Conservation (phyloP, 2,888 invertebrate genomes). For the Hesperia comma region DNA sequence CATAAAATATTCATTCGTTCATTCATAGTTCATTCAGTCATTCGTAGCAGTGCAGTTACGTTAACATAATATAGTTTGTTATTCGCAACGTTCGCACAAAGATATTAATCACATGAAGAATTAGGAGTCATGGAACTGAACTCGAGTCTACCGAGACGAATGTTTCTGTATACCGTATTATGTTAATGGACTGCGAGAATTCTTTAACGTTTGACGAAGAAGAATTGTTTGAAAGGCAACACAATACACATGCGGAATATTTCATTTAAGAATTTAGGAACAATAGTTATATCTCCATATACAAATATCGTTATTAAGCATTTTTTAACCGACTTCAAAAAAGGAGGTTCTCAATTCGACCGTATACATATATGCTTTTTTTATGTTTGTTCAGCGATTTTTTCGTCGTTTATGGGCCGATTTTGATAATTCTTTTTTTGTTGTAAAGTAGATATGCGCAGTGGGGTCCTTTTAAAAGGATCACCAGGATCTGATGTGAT, state of each 20-base stretch:
- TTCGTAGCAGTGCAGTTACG: neutral
- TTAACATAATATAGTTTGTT: conserved; percentile 8
- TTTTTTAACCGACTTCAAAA: no score
- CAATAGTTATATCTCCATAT: no score
- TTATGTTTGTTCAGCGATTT: no score
- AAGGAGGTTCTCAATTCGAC: no score
- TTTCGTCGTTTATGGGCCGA: no score
- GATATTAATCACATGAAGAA: conserved; percentile 17
- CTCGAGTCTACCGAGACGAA: neutral
- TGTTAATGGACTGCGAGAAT: conserved; percentile 5
- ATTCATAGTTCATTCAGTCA: neutral
- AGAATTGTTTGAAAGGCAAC: neutral
- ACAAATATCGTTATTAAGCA: no score
- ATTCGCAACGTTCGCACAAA: conserved; percentile 14
- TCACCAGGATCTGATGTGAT: no score
- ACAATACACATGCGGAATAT: neutral
- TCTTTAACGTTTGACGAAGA: conserved; percentile 9
- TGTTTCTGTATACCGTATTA: neutral
- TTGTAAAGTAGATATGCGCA: no score
- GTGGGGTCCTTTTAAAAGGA: no score
- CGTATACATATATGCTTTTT: no score
- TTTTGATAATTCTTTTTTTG: no score
- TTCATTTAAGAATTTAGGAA: no score
- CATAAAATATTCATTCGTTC: neutral
- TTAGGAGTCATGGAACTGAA: conserved; percentile 11